Evolutionary conservation across 2,888 invertebrate genomes (phyloP), one percentile per base, ranked within the genome.

Genomic region (Sthenelais limicola): DNA sequence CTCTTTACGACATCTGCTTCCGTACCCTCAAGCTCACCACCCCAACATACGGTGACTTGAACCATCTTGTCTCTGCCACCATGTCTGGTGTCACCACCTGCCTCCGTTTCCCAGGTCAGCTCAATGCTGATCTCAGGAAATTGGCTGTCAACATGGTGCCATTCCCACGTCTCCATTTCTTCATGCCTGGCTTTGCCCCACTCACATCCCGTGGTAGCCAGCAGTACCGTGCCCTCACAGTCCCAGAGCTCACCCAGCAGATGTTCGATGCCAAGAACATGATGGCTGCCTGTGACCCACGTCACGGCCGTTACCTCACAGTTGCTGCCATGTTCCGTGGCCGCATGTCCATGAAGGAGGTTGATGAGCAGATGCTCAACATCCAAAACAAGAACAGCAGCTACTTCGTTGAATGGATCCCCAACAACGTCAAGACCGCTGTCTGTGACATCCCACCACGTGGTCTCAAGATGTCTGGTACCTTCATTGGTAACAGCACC

Each of bases 91-190:
- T 68, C 15, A 68, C 68, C 35, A 68, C 68, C 18, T 68, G 68
- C 68, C 68, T 68, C 21, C 49, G 68, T 5, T 68, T 68, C 68
- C 68, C 68, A 3, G 68, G 68, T 30, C 68, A 68, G 68, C 33
- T 68, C 4, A 68, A 68, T 21, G 68, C 68, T 5, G 68, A 68
- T 33, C 51, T 68, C 32, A 15, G 68, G 18, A 68, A 68, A 32
- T 33, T 68, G 68, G 68, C 68, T 51, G 68, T 68, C 33, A 68
- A 68, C 51, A 68, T 68, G 68, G 68, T 68, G 12, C 68, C 95
- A 21, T 96, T 95, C 89, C 95, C 95, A 74, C 92, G 94, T 79
- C 90, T 95, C 58, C 94, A 95, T 86, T 95, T 95, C 90, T 95
- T 95, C 87, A 94, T 95, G 90, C 94, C 94, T 67, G 96, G 94